Percentiles rank a stretch among this genome's conserved stretches.
phyloP scores from a whole-genome alignment of 2,888 invertebrate genomes.

The Drosophila aldrichi region DNA sequence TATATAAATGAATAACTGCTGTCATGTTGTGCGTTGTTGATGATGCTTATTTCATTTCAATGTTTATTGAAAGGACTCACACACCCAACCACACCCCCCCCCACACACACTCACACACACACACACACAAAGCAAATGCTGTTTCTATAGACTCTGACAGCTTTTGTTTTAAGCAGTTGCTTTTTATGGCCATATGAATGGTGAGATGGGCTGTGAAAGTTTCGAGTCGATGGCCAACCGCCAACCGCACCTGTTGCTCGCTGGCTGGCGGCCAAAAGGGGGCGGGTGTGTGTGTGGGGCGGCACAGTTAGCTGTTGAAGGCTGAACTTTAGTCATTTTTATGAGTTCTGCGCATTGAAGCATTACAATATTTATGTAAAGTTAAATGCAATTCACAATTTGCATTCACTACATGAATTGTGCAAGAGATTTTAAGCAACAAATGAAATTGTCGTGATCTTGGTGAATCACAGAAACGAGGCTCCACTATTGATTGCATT shows the following conservation, averaged over 20 bases:
- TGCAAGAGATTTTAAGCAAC: constrained; percentile 21
- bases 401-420: constrained; percentile 6
- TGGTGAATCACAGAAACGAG: constrained; percentile 26
- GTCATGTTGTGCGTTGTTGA: constrained; percentile 52
- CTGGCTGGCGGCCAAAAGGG: constrained; percentile 14
- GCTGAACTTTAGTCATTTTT: constrained; percentile 46
- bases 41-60: constrained; percentile 62
- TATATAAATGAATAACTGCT: constrained; percentile 62
- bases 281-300: not conserved
- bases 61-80: constrained; percentile 59
- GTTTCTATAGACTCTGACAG: constrained; percentile 30
- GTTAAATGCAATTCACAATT: constrained; percentile 18
- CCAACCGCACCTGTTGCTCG: constrained; percentile 73
- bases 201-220: constrained; percentile 48
- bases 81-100: constrained; percentile 13
- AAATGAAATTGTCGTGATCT: constrained; percentile 24
- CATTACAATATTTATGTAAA: constrained; percentile 3
- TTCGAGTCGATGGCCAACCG: constrained; percentile 36
- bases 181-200: constrained; percentile 47
- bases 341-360: constrained; percentile 24
- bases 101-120: not conserved
- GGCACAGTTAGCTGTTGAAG: constrained; percentile 52
- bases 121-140: not conserved
- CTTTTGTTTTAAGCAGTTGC: constrained; percentile 51
- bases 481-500: constrained; percentile 36